Base-by-base conservation (phyloP, 2,113 vertebrate genomes). In the Otocyon megalotis region DNA sequence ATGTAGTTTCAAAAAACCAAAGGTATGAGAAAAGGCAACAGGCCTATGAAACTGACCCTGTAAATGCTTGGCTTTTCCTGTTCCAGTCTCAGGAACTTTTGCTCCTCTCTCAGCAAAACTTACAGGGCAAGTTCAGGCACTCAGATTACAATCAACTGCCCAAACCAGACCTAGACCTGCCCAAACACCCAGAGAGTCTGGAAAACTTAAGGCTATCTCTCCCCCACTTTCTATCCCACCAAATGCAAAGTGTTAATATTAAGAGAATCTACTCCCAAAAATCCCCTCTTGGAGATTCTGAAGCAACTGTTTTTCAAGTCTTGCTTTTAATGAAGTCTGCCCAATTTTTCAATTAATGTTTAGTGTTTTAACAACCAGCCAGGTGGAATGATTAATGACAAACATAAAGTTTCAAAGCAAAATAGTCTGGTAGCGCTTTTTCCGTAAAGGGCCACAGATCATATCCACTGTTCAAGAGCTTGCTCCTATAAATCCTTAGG, bases 41-140 rank as follows among this genome's bases (percentile, higher is more conserved):
- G 0, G 24, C 0, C 30, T 93, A 62, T 89, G 87, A 98, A 98
- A 95, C 8, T 87, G 94, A 97, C 62, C 48, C 95, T 50, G 81
- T 96, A 26, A 96, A 96, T 82, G 56, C 96, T 98, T 90, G 84
- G 98, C 97, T 98, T 89, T 97, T 98, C 97, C 98, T 97, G 94
- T 79, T 95, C 93, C 71, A 97, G 81, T 92, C 65, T 97, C 77
- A 88, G 67, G 79, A 97, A 97, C 93, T 93, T 96, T 77, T 97
- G 82, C 60, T 97, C 85, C 79, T 97, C 84, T 12, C 87, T 95
- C 94, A 80, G 89, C 11, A 30, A 97, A 98, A 94, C 91, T 97
- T 94, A 43, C 0, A 93, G 97, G 97, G 86, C 97, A 98, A 98
- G 97, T 97, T 86, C 89, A 98, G 97, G 96, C 63, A 97, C 97